Base-by-base conservation (phyloP, 2,888 invertebrate genomes). In the Odontomyia ornata region DNA sequence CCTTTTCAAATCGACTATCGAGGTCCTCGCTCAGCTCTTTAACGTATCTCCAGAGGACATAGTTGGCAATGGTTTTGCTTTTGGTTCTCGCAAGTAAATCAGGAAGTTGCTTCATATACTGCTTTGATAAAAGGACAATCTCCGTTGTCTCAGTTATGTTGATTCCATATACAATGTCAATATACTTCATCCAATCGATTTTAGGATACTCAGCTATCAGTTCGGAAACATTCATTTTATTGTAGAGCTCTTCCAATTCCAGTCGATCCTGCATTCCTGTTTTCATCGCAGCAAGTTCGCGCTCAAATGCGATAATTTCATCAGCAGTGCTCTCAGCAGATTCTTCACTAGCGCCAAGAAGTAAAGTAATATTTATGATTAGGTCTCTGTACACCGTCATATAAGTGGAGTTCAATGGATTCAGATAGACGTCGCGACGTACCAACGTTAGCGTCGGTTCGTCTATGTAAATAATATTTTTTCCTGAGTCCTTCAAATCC, bases 401-500 rank as follows among this genome's bases (percentile, higher is more conserved):
- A 83, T 93, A 93, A 18, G 87, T 88, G 1, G 57, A 36, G 21
- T 73, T 73, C 1, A 52, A 2, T 1, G 57, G 21, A 18, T 28
- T 18, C 18, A 73, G 28, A 36, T 73, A 73, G 13, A 73, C 18
- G 23, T 73, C 73, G 81, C 90, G 90, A 82, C 96, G 96, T 0
- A 96, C 95, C 75, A 90, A 88, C 47, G 93, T 85, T 84, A 90
- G 91, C 1, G 64, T 67, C 30, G 65, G 64, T n/a, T 76, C 65
- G 25, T 76, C 76, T 82, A 96, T 90, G 89, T 95, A 89, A 79
- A 96, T 92, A 2, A 96, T 91, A 85, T 95, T 94, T 82, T 92
- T 91, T 81, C 93, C 92, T 3, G 96, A 95, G 84, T 96, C 93
- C 84, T 94, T 94, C 77, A 95, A 94, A 84, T 97, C 96, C 0